Conservation (phyloP, 2,113 vertebrate species). For the Epinephelus moara region DNA sequence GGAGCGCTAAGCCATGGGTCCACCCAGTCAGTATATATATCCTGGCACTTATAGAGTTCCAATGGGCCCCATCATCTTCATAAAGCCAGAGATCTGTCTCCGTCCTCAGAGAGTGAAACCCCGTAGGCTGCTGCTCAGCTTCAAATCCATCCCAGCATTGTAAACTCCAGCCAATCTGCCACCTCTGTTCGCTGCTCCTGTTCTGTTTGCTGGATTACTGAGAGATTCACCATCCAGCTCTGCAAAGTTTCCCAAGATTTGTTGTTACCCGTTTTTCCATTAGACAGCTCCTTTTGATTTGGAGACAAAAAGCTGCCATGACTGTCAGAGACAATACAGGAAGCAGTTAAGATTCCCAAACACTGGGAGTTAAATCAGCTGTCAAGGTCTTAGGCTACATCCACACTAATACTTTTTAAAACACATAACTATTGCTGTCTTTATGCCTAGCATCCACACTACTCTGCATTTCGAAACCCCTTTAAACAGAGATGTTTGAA, state of each 20-base stretch:
- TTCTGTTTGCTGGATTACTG: constrained; percentile 54
- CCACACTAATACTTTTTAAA: too few species aligned
- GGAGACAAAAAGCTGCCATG: neutral
- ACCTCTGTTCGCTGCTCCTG: constrained; percentile 2
- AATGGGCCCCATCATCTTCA: constrained; percentile 67
- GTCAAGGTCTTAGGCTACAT: neutral
- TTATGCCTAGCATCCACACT: too few species aligned
- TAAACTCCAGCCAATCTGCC: constrained; percentile 71
- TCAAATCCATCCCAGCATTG: constrained; percentile 46
- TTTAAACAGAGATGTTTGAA: too few species aligned
- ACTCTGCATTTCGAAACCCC: too few species aligned
- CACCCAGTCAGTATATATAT: constrained; percentile 78
- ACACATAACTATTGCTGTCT: too few species aligned
- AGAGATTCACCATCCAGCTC: constrained; percentile 11
- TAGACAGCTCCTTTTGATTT: neutral
- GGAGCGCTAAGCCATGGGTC: constrained; percentile 71
- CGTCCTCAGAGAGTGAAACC: constrained; percentile 56
- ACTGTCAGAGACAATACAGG: neutral
- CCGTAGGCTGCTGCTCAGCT: constrained; percentile 10
- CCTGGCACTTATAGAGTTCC: constrained; percentile 51
- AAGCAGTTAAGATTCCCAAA: neutral
- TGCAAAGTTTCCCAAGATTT: constrained; percentile 16
- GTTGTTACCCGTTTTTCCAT: neutral
- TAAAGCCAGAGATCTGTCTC: constrained; percentile 65
- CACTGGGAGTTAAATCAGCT: neutral